Percentiles rank a stretch among this genome's conserved stretches.
Conservation (phyloP, 2,113 vertebrate genomes). For the Gracilinanus agilis region DNA sequence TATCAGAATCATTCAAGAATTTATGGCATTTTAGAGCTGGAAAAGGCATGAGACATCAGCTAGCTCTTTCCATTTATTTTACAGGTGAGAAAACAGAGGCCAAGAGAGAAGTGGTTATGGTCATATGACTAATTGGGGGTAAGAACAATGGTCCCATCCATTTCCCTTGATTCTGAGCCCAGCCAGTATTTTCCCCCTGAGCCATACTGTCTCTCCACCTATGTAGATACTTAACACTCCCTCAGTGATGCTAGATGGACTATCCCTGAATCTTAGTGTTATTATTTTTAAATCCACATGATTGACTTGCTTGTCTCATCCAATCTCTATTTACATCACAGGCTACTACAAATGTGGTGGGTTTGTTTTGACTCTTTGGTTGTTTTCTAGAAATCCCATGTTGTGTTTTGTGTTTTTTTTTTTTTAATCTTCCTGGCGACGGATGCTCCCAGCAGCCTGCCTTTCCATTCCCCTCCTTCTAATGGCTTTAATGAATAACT, state of each 20-base stretch:
- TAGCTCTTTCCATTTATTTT: background rate
- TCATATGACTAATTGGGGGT: background rate
- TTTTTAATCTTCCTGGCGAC: background rate
- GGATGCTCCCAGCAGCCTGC: background rate
- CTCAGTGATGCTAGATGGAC: background rate
- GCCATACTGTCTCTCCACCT: background rate
- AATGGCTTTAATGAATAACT: slow-evolving; percentile 40
- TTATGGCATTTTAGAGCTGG: background rate
- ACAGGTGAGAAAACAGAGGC: background rate
- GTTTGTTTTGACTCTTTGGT: background rate
- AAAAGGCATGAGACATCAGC: background rate
- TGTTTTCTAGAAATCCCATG: slow-evolving; percentile 15
- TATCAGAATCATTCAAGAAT: background rate
- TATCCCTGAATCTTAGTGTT: background rate
- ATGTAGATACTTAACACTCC: background rate
- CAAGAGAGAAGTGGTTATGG: background rate
- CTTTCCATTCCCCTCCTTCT: slow-evolving; percentile 1
- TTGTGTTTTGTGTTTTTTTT: slow-evolving; percentile 3
- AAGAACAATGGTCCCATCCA: background rate
- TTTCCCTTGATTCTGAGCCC: background rate
- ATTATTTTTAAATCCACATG: background rate
- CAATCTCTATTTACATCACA: background rate
- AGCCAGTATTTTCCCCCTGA: background rate
- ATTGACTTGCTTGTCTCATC: slow-evolving; percentile 1
- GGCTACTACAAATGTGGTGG: background rate